A percentile compares a stretch with the other conserved stretches of the same genome.
Evolutionary conservation across 2,888 invertebrate genomes (phyloP).

Genomic region (Mesorhabditis belari): DNA sequence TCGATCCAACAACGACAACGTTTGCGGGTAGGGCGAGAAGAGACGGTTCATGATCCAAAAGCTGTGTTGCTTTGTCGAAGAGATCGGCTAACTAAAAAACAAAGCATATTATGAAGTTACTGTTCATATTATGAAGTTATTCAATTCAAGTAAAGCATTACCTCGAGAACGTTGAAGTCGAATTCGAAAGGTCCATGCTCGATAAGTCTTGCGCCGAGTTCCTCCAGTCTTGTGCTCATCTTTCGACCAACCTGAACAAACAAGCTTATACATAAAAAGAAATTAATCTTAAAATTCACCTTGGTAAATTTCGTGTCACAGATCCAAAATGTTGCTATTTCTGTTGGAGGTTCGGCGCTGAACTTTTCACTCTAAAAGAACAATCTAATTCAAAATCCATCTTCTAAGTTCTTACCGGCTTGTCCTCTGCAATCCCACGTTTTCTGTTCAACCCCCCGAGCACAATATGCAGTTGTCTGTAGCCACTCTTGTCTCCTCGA

Average conservation of each 20-base stretch:
- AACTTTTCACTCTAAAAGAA: neutral
- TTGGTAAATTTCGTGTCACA: neutral
- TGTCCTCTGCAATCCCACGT: neutral
- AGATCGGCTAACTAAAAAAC: neutral
- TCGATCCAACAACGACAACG: neutral
- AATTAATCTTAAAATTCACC: too few species aligned
- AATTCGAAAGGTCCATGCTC: neutral
- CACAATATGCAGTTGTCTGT: neutral
- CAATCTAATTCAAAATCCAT: neutral
- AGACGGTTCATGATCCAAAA: neutral
- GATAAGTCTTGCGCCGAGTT: neutral
- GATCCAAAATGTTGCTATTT: neutral
- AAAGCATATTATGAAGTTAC: too few species aligned
- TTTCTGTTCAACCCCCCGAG: neutral
- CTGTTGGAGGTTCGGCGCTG: neutral
- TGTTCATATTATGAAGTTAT: too few species aligned
- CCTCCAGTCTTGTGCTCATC: neutral
- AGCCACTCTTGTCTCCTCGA: too few species aligned
- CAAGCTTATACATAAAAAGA: too few species aligned
- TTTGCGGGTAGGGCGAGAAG: neutral
- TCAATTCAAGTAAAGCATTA: too few species aligned
- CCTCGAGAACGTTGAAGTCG: neutral
- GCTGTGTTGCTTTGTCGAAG: neutral
- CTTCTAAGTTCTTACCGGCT: neutral
- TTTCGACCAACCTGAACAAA: neutral